Percentiles rank a stretch among this genome's conserved stretches.
These are phyloP conservation scores for Sebastes oblongus DNA, from an alignment of 2,797 vertebrate species.

Conservation along the genomic window DNA sequence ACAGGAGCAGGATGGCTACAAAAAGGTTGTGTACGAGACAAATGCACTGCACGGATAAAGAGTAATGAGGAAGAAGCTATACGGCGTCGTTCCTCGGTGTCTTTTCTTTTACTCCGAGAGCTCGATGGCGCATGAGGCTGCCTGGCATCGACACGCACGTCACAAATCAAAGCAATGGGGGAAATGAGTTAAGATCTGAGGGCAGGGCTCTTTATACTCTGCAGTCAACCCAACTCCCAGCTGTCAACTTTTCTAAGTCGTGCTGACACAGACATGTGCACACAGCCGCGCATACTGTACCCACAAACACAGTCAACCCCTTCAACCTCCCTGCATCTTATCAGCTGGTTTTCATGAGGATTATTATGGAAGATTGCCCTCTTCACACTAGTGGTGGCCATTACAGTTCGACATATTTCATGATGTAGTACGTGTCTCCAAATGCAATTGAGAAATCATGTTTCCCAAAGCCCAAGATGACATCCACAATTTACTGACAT, in stretches of 20 bases:
- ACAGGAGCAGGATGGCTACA: constrained; percentile 6
- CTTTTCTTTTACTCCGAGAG: not conserved
- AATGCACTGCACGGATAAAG: constrained; percentile 1
- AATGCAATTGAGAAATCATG: not conserved
- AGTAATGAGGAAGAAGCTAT: not conserved
- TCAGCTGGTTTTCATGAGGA: not conserved
- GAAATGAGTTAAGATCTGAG: constrained; percentile 4
- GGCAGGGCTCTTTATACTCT: not conserved
- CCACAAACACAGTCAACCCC: not conserved
- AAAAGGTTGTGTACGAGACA: constrained; percentile 6
- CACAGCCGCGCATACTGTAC: not conserved
- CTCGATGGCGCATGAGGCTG: not conserved
- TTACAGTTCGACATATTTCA: not conserved
- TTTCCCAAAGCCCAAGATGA: too few species aligned
- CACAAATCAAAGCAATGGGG: constrained; percentile 38
- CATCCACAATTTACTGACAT: too few species aligned
- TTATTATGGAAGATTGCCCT: not conserved
- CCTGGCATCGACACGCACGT: not conserved
- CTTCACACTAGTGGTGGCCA: not conserved
- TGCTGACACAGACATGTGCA: constrained; percentile 34
- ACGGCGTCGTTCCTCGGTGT: not conserved
- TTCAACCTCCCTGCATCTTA: not conserved
- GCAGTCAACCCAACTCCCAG: constrained; percentile 19
- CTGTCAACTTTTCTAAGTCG: constrained; percentile 45
- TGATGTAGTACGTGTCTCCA: not conserved